Conservation (phyloP, 2,113 vertebrate species). For the Chascanopsetta lugubris region DNA sequence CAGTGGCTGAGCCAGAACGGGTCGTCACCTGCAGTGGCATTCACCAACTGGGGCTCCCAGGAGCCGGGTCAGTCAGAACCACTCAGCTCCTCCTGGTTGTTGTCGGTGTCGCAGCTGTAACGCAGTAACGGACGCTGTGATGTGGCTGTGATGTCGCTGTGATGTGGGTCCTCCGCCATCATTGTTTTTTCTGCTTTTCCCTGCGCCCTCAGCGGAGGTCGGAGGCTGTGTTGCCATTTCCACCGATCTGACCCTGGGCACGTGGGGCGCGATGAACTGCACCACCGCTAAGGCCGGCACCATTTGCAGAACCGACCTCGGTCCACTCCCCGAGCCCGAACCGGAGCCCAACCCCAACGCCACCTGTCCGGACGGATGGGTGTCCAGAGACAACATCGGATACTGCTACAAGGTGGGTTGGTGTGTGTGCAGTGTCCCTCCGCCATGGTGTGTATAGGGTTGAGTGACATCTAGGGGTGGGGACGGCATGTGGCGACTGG, state of each 20-base stretch:
- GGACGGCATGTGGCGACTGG: too few species aligned
- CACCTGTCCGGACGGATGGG: slow-evolving; percentile 89
- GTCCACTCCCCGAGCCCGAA: slow-evolving; percentile 68
- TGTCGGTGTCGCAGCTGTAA: too few species aligned
- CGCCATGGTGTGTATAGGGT: neutral
- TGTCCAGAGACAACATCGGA: slow-evolving; percentile 65
- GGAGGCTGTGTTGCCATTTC: slow-evolving; percentile 89
- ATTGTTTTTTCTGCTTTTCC: too few species aligned
- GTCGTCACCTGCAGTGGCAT: slow-evolving; percentile 73
- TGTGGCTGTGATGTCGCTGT: too few species aligned
- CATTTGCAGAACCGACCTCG: slow-evolving; percentile 86
- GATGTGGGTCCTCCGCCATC: too few species aligned
- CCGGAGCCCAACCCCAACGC: slow-evolving; percentile 74
- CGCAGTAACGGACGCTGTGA: too few species aligned
- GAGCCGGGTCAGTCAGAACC: slow-evolving; percentile 83
- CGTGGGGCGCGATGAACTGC: slow-evolving; percentile 91
- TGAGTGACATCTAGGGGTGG: too few species aligned
- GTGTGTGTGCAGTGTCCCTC: slow-evolving; percentile 1
- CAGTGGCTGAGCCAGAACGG: slow-evolving; percentile 82
- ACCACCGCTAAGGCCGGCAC: slow-evolving; percentile 87
- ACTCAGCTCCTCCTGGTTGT: too few species aligned
- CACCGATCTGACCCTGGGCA: slow-evolving; percentile 83
- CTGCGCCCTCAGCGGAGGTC: slow-evolving; percentile 57
- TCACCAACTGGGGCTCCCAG: slow-evolving; percentile 88
- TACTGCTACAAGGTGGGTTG: slow-evolving; percentile 92